Conservation (phyloP, 1,140 invertebrate species). For the Drosophila ambigua region DNA sequence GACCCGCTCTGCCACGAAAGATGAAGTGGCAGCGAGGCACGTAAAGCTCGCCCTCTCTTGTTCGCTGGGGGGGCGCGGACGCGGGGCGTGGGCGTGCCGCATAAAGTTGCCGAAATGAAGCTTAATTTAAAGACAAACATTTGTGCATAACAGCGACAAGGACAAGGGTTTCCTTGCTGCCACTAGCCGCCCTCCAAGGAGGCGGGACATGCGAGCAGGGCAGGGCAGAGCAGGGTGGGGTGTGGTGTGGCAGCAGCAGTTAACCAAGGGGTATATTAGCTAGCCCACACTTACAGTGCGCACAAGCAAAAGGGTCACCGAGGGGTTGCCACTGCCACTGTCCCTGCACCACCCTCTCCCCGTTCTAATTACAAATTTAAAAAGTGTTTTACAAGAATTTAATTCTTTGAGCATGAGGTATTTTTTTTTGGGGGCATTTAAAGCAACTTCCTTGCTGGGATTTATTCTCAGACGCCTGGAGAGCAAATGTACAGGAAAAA, state of each 20-base stretch:
- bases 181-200: background rate
- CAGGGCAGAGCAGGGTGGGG: background rate
- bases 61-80: too few species aligned
- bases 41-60: slow-evolving; percentile 38
- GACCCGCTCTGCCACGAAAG: slow-evolving; percentile 6
- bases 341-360: too few species aligned
- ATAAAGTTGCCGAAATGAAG: slow-evolving; percentile 67
- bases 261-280: slow-evolving; percentile 22
- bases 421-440: too few species aligned
- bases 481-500: too few species aligned
- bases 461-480: too few species aligned
- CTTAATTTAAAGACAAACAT: slow-evolving; percentile 77
- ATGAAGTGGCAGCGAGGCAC: slow-evolving; percentile 69
- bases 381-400: too few species aligned
- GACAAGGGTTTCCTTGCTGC: slow-evolving; percentile 17
- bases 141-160: slow-evolving; percentile 50
- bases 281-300: too few species aligned
- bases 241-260: background rate
- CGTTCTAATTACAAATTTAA: too few species aligned
- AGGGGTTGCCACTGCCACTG: too few species aligned
- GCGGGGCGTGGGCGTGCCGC: slow-evolving; percentile 31
- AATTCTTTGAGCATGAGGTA: too few species aligned
- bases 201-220: background rate
- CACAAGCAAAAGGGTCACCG: too few species aligned
- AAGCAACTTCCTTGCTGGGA: too few species aligned